phyloP scores from a whole-genome alignment of 2,113 vertebrate genomes.

The Petrocephalus microphthalmus region DNA sequence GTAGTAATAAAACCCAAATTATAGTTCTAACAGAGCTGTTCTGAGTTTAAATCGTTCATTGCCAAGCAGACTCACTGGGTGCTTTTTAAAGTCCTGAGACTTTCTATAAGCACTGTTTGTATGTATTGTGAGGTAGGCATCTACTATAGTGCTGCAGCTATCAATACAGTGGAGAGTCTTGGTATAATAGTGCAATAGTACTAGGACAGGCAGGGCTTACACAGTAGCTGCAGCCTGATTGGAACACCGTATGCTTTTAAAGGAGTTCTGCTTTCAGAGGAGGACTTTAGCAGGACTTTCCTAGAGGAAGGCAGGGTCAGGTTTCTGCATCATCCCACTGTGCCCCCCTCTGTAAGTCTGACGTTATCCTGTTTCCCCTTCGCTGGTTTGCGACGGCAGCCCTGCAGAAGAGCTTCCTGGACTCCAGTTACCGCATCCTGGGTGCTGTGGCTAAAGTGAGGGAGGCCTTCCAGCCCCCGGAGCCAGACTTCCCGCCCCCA shows the following conservation, averaged over 20 bases:
- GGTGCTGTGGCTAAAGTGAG: constrained; percentile 92
- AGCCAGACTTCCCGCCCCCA: constrained; percentile 91
- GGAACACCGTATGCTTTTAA: not conserved
- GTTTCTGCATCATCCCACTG: not conserved
- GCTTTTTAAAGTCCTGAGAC: not conserved
- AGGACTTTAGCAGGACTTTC: not conserved
- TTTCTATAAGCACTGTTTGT: not conserved
- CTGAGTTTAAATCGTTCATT: not conserved
- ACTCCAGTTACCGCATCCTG: constrained; percentile 89
- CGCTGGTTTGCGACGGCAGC: constrained; percentile 50
- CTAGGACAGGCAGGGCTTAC: not conserved
- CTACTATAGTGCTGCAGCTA: not conserved
- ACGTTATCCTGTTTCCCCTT: not conserved
- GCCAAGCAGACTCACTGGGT: not conserved
- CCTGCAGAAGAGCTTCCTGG: constrained; percentile 92
- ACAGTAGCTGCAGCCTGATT: not conserved
- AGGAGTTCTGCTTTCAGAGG: not conserved
- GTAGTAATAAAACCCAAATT: not conserved
- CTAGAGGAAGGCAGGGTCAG: not conserved
- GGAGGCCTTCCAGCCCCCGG: constrained; percentile 95
- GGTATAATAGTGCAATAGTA: not conserved
- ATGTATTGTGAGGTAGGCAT: not conserved
- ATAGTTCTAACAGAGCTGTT: not conserved
- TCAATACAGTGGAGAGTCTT: no score
- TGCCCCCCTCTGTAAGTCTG: not conserved